Base-by-base conservation (phyloP, 2,888 invertebrate species). In the Agriopis marginaria region DNA sequence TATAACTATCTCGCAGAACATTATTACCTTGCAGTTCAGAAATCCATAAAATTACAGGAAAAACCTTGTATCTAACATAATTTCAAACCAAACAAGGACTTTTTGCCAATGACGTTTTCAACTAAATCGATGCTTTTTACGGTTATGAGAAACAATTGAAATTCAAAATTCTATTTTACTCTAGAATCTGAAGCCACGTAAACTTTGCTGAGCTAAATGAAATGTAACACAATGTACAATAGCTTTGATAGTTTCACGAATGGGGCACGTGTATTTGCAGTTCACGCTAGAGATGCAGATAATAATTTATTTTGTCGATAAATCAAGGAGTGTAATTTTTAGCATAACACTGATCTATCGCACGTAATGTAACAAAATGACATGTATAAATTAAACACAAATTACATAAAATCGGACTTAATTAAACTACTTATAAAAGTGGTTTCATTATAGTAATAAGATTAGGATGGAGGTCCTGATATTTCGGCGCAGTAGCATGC, bases 171-270 rank as follows among this genome's bases (percentile, higher is more conserved):
- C 11, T 40, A 40, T 40, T n/a, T 39, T 11, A 12, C 55, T 54
- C 40, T 14, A 40, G 7, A 55, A 55, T 9, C 11, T 11, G 40
- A 14, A 14, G 14, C 40, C 55, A 40, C 40, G 54, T 47, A 66
- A 66, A 47, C 53, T 54, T 50, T 58, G 10, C 53, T 32, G 49
- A 55, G 49, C 45, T 42, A 49, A 59, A 59, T 14, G n/a, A 44
- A 51, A 65, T 53, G 32, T 61, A 49, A 55, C 49, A 73, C 75
- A 76, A 71, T 75, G 42, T 55, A 74, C 77, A 75, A 72, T 67
- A 71, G 68, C 68, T 67, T 62, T 75, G 75, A 77, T 70, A 68
- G 73, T 63, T 72, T 50, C 50, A 56, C 50, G 55, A 62, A 62
- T 49, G 63, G 60, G 61, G 71, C 70, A 70, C 9, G 10, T 72